Evolutionary conservation across 2,888 invertebrate genomes (phyloP).

Genomic region (Nymphalis c-album): DNA sequence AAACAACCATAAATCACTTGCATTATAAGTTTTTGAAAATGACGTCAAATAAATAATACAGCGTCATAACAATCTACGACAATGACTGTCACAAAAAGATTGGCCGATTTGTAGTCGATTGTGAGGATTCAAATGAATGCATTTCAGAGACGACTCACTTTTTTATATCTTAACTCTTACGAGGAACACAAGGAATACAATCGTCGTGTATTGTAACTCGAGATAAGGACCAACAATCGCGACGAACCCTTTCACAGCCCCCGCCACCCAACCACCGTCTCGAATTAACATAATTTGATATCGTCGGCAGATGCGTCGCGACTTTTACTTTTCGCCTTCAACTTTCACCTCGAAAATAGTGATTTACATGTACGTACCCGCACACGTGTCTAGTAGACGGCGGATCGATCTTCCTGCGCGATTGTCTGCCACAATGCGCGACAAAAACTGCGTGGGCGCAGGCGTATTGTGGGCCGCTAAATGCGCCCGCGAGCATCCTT

Average conservation of each 20-base stretch:
- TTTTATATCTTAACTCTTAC: conserved; percentile 61
- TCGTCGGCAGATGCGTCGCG: conserved; percentile 63
- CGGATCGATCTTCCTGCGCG: conserved; percentile 63
- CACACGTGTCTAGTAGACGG: conserved; percentile 54
- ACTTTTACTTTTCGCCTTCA: conserved; percentile 79
- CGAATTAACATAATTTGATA: conserved; percentile 68
- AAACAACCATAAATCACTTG: conserved; percentile 63
- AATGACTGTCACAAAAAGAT: conserved; percentile 59
- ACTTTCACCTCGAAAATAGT: conserved; percentile 77
- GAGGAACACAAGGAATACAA: conserved; percentile 51
- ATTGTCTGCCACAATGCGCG: conserved; percentile 58
- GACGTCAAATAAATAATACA: conserved; percentile 66
- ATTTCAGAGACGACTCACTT: conserved; percentile 55
- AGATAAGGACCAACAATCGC: conserved; percentile 63
- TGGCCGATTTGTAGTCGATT: conserved; percentile 70
- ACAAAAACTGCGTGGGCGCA: conserved; percentile 67
- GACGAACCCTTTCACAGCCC: conserved; percentile 58
- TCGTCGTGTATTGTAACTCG: conserved; percentile 59
- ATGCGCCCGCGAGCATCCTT: conserved; percentile 60
- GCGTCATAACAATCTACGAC: conserved; percentile 51
- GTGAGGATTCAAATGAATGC: conserved; percentile 56
- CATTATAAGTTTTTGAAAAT: conserved; percentile 54
- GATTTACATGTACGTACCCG: conserved; percentile 67
- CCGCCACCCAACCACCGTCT: conserved; percentile 50
- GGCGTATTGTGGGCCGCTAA: conserved; percentile 62